Base-by-base conservation (phyloP, 2,113 vertebrate species). In the Natator depressus region DNA sequence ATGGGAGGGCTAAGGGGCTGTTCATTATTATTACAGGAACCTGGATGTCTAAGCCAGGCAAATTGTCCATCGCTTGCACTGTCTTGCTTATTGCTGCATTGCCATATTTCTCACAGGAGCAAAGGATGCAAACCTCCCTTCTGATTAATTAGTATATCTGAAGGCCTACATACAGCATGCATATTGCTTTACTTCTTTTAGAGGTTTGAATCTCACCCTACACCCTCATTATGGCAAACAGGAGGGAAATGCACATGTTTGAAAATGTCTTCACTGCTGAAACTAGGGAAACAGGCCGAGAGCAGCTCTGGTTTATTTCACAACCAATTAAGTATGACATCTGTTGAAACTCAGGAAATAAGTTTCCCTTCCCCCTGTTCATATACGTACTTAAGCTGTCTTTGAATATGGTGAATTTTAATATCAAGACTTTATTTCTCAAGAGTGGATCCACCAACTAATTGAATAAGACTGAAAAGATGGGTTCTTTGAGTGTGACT, bases 241-340 rank as follows among this genome's bases (percentile, higher is more conserved):
- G 96, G 97, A 97, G 95, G 95, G 91, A 95, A 96, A 97, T 97
- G 96, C 96, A 97, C 96, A 96, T 97, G 97, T 97, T 97, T 96
- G 82, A 97, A 98, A 97, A 96, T 97, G 94, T 96, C 96, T 97
- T 97, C 92, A 97, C 96, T 97, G 97, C 96, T 98, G 95, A 98
- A 97, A 97, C 96, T 97, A 97, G 95, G 95, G 92, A 97, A 97
- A 95, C 95, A 91, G 96, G 94, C 96, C 95, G 96, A 97, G 95
- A 94, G 94, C 97, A 97, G 94, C 95, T 98, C 97, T 97, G 97
- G 96, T 98, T 97, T 98, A 97, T 98, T 98, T 98, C 94, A 96
- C 97, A 97, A 98, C 97, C 96, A 97, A 97, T 97, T 98, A 97
- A 98, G 95, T 97, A 97, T 96, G 97, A 97, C 97, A 97, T 98